A percentile compares a stretch with the other conserved stretches of the same genome.
Conservation (phyloP, 2,888 invertebrate genomes). For the Conomelus anceps region DNA sequence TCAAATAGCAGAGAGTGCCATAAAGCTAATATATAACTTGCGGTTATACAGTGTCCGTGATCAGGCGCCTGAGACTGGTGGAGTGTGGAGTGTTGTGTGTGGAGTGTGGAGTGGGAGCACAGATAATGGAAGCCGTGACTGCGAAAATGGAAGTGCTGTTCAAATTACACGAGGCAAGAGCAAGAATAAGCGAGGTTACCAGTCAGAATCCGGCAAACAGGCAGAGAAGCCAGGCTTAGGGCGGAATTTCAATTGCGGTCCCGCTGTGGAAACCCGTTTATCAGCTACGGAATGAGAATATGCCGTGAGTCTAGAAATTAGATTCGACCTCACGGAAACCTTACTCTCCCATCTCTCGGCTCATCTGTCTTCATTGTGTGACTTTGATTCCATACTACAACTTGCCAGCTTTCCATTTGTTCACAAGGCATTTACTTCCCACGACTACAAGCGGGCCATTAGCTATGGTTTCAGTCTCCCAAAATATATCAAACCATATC, state of each 20-base stretch:
- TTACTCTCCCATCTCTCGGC: neutral
- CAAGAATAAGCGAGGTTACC: neutral
- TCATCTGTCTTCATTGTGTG: neutral
- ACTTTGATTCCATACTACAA: neutral
- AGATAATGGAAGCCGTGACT: neutral
- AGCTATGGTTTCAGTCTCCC: neutral
- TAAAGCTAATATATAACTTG: neutral
- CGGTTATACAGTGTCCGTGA: neutral
- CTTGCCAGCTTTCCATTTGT: neutral
- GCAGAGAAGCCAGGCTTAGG: neutral
- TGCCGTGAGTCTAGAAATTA: neutral
- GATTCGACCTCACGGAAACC: neutral
- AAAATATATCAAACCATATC: too few relatives aligned
- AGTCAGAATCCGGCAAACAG: neutral
- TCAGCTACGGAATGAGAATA: neutral
- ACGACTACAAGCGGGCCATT: neutral
- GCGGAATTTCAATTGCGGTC: neutral
- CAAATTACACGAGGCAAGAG: neutral
- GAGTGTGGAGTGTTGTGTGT: neutral
- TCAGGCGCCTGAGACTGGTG: too few relatives aligned
- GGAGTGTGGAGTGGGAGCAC: neutral
- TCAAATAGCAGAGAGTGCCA: neutral
- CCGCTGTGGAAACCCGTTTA: neutral
- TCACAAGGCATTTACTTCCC: neutral
- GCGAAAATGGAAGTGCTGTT: neutral